Conservation (phyloP, 2,888 invertebrate genomes). For the Parasteatoda lunata region DNA sequence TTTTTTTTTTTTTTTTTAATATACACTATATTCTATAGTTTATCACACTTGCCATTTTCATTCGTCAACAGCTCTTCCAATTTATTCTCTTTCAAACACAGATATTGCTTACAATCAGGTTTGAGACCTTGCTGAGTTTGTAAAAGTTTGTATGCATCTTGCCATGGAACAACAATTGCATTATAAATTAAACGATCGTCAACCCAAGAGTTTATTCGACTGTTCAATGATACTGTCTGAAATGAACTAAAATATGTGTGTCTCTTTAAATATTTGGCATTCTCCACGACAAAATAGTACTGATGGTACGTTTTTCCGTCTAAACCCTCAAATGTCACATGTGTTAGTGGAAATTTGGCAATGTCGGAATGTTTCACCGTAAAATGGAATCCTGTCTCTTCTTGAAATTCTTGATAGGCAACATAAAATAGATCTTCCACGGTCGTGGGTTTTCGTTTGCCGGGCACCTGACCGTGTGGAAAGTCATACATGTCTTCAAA, state of each 20-base stretch:
- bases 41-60: too few species aligned
- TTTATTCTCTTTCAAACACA: background rate
- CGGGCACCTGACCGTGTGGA: background rate
- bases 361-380: background rate
- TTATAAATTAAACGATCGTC: background rate
- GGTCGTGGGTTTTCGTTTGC: background rate
- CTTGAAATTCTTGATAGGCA: background rate
- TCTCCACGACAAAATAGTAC: background rate
- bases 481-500: background rate
- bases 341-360: background rate
- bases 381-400: background rate
- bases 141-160: background rate
- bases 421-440: background rate
- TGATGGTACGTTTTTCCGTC: background rate
- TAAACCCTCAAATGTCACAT: background rate
- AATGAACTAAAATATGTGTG: too few species aligned
- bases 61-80: background rate
- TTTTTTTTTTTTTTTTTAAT: too few species aligned
- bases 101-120: background rate
- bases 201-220: background rate
- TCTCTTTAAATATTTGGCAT: background rate
- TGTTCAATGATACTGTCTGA: background rate
- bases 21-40: too few species aligned
- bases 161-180: background rate
- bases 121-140: background rate